These are phyloP conservation scores for Anthopleura xanthogrammica DNA, from an alignment of 92 coral and sea anemone genomes.

Conservation along the genomic window DNA sequence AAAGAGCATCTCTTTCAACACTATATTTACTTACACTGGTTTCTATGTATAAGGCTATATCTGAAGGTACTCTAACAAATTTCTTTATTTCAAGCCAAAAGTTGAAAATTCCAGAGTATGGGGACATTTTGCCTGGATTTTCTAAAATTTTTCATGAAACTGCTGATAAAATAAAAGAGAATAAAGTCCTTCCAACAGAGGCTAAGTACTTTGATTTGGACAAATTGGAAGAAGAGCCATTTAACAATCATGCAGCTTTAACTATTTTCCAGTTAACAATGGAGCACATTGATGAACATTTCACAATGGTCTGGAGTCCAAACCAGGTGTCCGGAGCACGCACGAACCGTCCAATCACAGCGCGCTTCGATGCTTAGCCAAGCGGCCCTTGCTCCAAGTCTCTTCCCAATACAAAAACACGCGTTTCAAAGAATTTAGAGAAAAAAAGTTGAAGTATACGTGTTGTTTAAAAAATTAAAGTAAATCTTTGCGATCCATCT, in stretches of 20 bases:
- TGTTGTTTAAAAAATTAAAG: too few relatives aligned
- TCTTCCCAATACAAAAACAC: too few relatives aligned
- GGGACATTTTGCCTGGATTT: conserved; percentile 40
- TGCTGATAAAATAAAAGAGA: conserved; percentile 7
- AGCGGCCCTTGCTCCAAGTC: too few relatives aligned
- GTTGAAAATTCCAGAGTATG: conserved; percentile 24
- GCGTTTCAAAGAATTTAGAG: too few relatives aligned
- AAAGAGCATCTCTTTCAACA: conserved; percentile 16
- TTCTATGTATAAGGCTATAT: conserved; percentile 7
- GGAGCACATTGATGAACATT: conserved; percentile 23
- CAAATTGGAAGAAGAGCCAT: conserved; percentile 22
- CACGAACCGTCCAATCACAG: too few relatives aligned
- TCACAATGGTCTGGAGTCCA: background rate
- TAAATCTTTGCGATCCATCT: too few relatives aligned
- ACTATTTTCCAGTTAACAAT: conserved; percentile 19
- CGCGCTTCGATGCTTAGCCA: too few relatives aligned
- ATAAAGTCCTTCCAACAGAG: background rate
- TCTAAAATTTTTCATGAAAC: conserved; percentile 17
- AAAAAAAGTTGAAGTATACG: too few relatives aligned
- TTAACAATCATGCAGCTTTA: conserved; percentile 13
- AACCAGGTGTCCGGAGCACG: too few relatives aligned
- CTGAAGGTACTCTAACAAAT: conserved; percentile 6
- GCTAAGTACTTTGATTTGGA: background rate
- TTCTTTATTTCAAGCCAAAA: conserved; percentile 30
- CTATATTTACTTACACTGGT: conserved; percentile 14